Base-by-base conservation (phyloP, 1,140 invertebrate genomes). In the Theocolax elegans region DNA sequence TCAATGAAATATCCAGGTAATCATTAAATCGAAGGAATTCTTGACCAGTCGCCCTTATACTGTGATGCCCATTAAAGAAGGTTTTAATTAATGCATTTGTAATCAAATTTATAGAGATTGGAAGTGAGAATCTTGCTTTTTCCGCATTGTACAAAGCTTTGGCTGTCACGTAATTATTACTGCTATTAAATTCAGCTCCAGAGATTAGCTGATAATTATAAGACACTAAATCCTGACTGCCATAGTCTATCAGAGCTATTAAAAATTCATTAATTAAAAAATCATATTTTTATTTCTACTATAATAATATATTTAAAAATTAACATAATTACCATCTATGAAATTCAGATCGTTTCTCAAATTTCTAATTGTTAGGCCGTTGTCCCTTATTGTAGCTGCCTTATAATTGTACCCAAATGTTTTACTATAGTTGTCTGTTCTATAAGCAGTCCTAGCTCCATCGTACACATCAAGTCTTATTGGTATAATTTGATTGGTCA, bases 181-280 rank as follows among this genome's bases (percentile, higher is more conserved):
- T 79, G 9, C 31, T 56, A 64, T 83, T 84, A 51, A 85, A 83
- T 78, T 84, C 78, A 0, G 77, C 81, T 3, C 84, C 80, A 2
- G 76, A 73, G 0, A 86, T 81, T 0, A 81, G 59, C 27, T 79
- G 75, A 38, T 83, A 84, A 0, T 77, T 75, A 58, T 83, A 85
- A 3, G 73, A 72, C 0, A 76, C 76, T 12, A 82, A 67, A 67
- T 85, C 76, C 3, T 48, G 10, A 2, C 54, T 58, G 0, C 79
- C 77, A 6, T 70, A 38, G 17, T 76, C 74, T 4, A 84, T 23
- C 21, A 85, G 64, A 15, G 75, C 83, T 84, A 46, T 51, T 77
- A 46, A 3, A 60, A 3, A 8, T 13, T 25, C 25, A 12, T 13
- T 3, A 25, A 17, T 48, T 17, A 38, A n/a, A 29, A 9, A 1